Percentiles rank a stretch among this genome's conserved stretches.
These are phyloP conservation scores for Orchestes rusci DNA, from an alignment of 2,888 invertebrate species.

Conservation along the genomic window DNA sequence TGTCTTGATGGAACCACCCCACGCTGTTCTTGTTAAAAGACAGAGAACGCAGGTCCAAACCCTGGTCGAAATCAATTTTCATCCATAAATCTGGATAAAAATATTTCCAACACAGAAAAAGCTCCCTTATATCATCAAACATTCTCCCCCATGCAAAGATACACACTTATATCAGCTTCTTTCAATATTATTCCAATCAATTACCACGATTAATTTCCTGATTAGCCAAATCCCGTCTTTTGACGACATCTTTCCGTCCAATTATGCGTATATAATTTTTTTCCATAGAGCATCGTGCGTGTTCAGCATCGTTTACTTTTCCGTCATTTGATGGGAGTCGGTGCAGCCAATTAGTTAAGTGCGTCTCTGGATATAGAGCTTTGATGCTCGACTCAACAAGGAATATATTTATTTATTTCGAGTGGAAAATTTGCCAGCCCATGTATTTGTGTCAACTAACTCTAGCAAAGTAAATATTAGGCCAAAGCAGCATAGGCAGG, in stretches of 20 bases:
- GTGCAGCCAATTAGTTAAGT: conserved; percentile 22
- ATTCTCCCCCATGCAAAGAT: too few relatives aligned
- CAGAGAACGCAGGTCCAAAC: too few relatives aligned
- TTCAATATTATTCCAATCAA: too few relatives aligned
- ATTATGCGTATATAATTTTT: not conserved
- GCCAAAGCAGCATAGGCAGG: conserved; percentile 37
- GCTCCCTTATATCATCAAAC: too few relatives aligned
- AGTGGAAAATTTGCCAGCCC: conserved; percentile 38
- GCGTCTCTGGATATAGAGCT: conserved; percentile 27
- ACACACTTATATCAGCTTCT: too few relatives aligned
- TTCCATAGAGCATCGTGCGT: not conserved
- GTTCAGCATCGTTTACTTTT: conserved; percentile 19
- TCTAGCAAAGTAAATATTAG: conserved; percentile 43
- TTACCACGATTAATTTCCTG: too few relatives aligned
- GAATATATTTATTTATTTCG: conserved; percentile 40
- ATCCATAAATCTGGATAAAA: too few relatives aligned
- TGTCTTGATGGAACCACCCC: too few relatives aligned
- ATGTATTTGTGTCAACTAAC: conserved; percentile 42
- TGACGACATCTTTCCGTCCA: not conserved
- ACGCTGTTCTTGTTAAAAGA: too few relatives aligned
- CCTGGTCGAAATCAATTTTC: too few relatives aligned
- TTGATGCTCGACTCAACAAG: conserved; percentile 38
- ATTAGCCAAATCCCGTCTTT: too few relatives aligned
- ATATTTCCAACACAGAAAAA: too few relatives aligned
- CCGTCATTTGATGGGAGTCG: conserved; percentile 12